A percentile compares a stretch with the other conserved stretches of the same genome.
Conservation (phyloP, 2,113 vertebrate genomes). For the Acrocephalus arundinaceus region DNA sequence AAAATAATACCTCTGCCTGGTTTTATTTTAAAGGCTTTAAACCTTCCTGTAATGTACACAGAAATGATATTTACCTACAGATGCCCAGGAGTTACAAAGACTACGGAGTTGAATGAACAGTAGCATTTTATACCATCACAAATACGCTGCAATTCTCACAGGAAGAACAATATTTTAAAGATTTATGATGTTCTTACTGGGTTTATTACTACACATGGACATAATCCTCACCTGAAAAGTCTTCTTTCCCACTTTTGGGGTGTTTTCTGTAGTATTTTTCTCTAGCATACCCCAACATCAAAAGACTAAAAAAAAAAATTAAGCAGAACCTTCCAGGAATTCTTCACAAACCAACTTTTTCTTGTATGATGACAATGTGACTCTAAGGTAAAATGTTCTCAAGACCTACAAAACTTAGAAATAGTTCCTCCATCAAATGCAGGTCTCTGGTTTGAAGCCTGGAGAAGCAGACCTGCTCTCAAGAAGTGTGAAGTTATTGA, state of each 20-base stretch:
- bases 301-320: neutral
- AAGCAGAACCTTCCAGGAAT: neutral
- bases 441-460: neutral
- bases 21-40: neutral
- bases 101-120: rapidly evolving
- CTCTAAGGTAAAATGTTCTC: neutral
- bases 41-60: neutral
- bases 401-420: neutral
- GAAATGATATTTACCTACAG: neutral
- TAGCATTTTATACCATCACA: neutral
- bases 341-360: neutral
- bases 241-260: rapidly evolving
- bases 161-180: neutral
- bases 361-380: neutral
- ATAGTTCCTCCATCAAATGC: neutral
- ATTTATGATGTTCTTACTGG: neutral
- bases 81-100: neutral
- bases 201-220: neutral
- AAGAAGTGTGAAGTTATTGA: neutral
- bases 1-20: neutral
- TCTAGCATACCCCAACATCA: neutral
- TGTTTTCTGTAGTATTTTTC: neutral
- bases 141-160: neutral
- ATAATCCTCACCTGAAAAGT: neutral
- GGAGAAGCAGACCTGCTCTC: neutral